Base-by-base conservation (phyloP, 53 echinoderm and acorn worm genomes). In the Stichopus horrens region DNA sequence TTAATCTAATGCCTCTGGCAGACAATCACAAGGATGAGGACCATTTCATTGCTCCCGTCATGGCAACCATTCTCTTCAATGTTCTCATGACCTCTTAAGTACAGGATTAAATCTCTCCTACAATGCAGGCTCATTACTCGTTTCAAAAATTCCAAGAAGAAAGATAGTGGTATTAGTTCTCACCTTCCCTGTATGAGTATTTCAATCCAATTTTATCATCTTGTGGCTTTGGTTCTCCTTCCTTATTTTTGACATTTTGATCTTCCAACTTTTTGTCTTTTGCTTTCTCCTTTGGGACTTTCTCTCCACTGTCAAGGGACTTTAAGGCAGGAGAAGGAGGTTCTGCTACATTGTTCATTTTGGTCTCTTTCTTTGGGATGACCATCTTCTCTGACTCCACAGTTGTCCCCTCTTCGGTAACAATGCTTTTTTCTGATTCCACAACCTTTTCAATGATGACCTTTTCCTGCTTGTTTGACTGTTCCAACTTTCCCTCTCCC, bases 111-210 rank as follows among this genome's bases (percentile, higher is more conserved):
- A 37, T 37, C 37, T 37, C 37, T 37, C 37, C 37, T 37, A 1
- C 37, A 37, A n/a, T 37, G 37, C 37, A 37, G 37, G 37, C 37
- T 37, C 37, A 37, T 37, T 37, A 37, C 37, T 37, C 37, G 37
- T 37, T 37, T 37, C 1, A 37, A 37, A 37, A 37, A 37, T 37
- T 37, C 37, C 37, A 37, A 37, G 37, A 37, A 37, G 37, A 37
- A 37, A 37, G 37, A 37, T 37, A 37, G 37, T 37, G 37, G 37
- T 37, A 37, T 37, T 37, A 37, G 37, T 71, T 7, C 94, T 93
- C 74, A 99, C 99, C 99, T 91, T 99, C 96, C 99, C 94, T 99
- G 91, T 99, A 99, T 66, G 94, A 88, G 74, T 99, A 99, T 88
- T 99, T 99, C 75, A 96, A 91, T 92, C 96, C 94, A 23, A 92